Evolutionary conservation across 2,113 vertebrate species (phyloP), one percentile per base, ranked within the genome.

Genomic region (Eleginops maclovinus): DNA sequence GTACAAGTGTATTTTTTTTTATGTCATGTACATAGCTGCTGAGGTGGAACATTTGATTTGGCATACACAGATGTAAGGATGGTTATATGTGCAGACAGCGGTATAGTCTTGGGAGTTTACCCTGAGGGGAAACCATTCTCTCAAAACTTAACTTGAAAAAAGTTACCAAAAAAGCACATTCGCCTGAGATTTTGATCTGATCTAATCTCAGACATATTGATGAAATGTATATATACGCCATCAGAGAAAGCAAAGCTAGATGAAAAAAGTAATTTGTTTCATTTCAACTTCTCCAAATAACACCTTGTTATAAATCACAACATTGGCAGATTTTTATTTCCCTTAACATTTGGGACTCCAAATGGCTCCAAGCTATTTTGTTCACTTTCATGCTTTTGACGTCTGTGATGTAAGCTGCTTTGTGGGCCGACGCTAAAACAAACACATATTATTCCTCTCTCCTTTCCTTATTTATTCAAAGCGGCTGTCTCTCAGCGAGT

Each of bases 341-440:
- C 31, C 31, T 36, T 36, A 36, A 5, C 31, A 36, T 31, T 31
- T 31, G 7, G 4, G 31, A 31, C 31, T 36, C 31, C 31, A 49
- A 72, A 63, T 54, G 4, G 16, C 22, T 74, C 21, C 43, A 47
- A 69, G 53, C 59, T 76, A 36, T 72, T 61, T 74, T 40, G 11
- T 65, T 55, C 16, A 28, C 49, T 69, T 70, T 59, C 40, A 77
- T 79, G 19, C 59, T 66, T 73, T 61, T 55, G 14, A 50, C 58
- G 49, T 74, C 60, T 72, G 36, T 56, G 21, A 40, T 13, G 46
- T 72, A 70, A 73, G 59, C 67, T 82, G 53, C 73, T 83, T 71
- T 80, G 26, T 67, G 17, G 43, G 12, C 71, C 68, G 50, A 72
- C 55, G 40, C 16, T 21, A 26, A 31, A 61, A 40, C 9, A 28